A percentile compares a stretch with the other conserved stretches of the same genome.
These are phyloP conservation scores for Thymelicus acteon DNA, from an alignment of 2,888 invertebrate genomes.

Conservation along the genomic window DNA sequence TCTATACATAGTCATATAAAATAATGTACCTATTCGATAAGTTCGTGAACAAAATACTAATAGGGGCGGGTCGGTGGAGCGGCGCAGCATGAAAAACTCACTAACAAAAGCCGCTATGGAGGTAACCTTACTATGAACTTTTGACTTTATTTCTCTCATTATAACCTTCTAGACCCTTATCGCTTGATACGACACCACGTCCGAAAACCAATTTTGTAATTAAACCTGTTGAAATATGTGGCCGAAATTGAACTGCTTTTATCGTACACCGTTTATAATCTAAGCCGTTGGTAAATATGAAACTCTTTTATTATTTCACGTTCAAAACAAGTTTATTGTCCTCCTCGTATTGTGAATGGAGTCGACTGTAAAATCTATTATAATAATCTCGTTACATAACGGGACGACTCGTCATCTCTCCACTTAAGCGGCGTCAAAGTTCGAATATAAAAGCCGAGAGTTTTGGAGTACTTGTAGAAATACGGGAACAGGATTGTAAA, in stretches of 20 bases:
- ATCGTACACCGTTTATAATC: not conserved
- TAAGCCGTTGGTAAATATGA: not conserved
- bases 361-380: constrained; percentile 54
- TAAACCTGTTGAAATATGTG: constrained; percentile 33
- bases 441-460: constrained; percentile 71
- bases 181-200: constrained; percentile 36
- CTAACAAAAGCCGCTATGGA: constrained; percentile 64
- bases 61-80: constrained; percentile 65
- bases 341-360: constrained; percentile 19
- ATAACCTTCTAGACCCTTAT: constrained; percentile 41
- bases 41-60: constrained; percentile 81
- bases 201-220: constrained; percentile 41
- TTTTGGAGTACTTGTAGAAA: constrained; percentile 51
- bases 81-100: constrained; percentile 66
- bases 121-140: constrained; percentile 57
- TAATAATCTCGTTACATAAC: constrained; percentile 55
- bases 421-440: constrained; percentile 72
- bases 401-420: constrained; percentile 56
- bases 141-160: constrained; percentile 54
- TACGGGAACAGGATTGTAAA: constrained; percentile 24
- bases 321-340: constrained; percentile 9
- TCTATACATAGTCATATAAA: constrained; percentile 67
- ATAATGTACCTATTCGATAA: constrained; percentile 75
- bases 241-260: constrained; percentile 12
- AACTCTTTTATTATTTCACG: not conserved